Percentiles rank a stretch among this genome's conserved stretches.
Evolutionary conservation across 2,888 invertebrate genomes (phyloP).

Genomic region (Podabrus alpinus): DNA sequence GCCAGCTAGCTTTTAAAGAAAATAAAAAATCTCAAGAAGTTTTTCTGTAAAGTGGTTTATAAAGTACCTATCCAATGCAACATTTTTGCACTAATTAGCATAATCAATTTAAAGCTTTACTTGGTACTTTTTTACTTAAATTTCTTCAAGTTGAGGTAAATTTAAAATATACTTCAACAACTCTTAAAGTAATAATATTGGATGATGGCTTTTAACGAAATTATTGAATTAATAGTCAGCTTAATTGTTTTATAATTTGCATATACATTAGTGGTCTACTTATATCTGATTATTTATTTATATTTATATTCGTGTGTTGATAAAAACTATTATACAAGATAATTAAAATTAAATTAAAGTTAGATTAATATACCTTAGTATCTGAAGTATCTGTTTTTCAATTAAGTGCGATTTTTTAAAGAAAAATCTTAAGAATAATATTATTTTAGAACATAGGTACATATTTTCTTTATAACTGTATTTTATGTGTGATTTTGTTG

Average conservation of each 20-base stretch:
- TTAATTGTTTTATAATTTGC: not conserved
- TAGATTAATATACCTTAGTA: not conserved
- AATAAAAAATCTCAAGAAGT: not conserved
- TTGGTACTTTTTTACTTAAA: not conserved
- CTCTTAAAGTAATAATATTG: not conserved
- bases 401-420: not conserved
- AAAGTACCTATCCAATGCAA: not conserved
- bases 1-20: not conserved
- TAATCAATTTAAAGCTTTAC: not conserved
- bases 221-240: not conserved
- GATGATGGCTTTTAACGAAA: not conserved
- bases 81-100: not conserved
- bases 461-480: not conserved
- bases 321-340: not conserved
- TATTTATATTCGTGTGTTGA: not conserved
- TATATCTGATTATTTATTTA: not conserved
- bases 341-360: not conserved
- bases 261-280: not conserved
- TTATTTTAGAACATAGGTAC: not conserved
- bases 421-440: not conserved
- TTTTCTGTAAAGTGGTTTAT: not conserved
- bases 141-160: not conserved
- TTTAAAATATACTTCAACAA: not conserved
- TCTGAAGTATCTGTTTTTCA: not conserved
- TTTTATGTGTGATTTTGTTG: not conserved